A percentile compares a stretch with the other conserved stretches of the same genome.
Conservation (phyloP, 2,888 invertebrate genomes). For the Pantelozetes paolii region DNA sequence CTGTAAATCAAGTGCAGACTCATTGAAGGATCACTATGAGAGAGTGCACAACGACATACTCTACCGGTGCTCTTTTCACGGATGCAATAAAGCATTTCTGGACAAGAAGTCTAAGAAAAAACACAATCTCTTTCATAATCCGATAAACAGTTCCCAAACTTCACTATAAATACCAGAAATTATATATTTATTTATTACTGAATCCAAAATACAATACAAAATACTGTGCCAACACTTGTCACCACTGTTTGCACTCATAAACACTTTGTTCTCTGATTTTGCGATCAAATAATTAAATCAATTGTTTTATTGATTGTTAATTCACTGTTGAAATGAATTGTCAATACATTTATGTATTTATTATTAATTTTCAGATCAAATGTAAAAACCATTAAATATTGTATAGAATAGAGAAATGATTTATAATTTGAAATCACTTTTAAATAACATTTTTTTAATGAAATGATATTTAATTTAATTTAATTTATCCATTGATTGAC, state of each 20-base stretch:
- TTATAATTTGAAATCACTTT: neutral
- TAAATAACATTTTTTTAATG: neutral
- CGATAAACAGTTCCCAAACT: neutral
- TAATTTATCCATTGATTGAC: neutral
- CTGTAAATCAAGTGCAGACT: slow-evolving; percentile 61
- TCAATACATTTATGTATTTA: neutral
- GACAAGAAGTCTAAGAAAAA: slow-evolving; percentile 59
- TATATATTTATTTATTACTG: neutral
- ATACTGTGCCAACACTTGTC: neutral
- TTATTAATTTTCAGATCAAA: neutral
- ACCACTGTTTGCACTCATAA: slow-evolving; percentile 2
- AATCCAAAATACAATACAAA: neutral
- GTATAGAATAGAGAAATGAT: neutral
- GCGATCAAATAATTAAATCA: slow-evolving; percentile 10
- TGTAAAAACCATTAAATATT: slow-evolving; percentile 2
- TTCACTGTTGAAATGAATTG: neutral
- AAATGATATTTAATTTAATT: too few relatives aligned
- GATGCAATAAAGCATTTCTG: slow-evolving; percentile 72
- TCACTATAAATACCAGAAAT: neutral
- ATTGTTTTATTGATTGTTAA: slow-evolving; percentile 12
- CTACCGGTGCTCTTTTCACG: slow-evolving; percentile 69
- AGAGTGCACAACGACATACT: slow-evolving; percentile 64
- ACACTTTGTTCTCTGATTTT: neutral
- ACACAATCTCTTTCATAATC: slow-evolving; percentile 19
- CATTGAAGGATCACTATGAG: slow-evolving; percentile 70